These are phyloP conservation scores for Drosophila stalkeri DNA, from an alignment of 2,888 invertebrate genomes.

Conservation along the genomic window DNA sequence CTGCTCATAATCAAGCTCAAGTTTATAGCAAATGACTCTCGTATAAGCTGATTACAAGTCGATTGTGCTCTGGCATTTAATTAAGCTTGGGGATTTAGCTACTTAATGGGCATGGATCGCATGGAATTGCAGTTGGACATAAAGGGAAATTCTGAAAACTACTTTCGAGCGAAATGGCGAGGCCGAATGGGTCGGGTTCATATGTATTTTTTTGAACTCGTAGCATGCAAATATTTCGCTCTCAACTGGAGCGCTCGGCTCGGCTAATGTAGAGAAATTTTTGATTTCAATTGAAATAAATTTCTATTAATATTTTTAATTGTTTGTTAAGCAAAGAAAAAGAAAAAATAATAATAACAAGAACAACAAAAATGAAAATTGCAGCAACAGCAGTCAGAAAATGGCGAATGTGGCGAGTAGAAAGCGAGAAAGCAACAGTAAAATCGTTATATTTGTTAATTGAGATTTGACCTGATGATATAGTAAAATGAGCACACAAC, in stretches of 20 bases:
- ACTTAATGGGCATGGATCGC: conserved; percentile 5
- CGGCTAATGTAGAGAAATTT: conserved; percentile 68
- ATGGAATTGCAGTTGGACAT: conserved; percentile 4
- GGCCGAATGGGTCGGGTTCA: conserved; percentile 11
- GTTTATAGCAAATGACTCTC: conserved; percentile 5
- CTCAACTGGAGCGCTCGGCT: conserved; percentile 30
- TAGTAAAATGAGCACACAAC: conserved; percentile 77
- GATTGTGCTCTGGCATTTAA: conserved; percentile 49
- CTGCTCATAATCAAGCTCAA: conserved; percentile 50
- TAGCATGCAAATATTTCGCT: conserved; percentile 39
- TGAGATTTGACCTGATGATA: conserved; percentile 81
- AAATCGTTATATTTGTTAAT: conserved; percentile 80
- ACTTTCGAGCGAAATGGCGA: conserved; percentile 15
- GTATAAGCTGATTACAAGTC: conserved; percentile 70
- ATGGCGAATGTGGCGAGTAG: conserved; percentile 44
- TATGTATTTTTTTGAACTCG: conserved; percentile 17
- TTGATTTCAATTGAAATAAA: conserved; percentile 81
- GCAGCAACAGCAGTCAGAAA: conserved; percentile 29
- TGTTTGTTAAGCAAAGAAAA: conserved; percentile 71
- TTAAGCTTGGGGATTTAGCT: conserved; percentile 32
- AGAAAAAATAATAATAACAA: neutral
- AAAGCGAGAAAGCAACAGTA: conserved; percentile 68
- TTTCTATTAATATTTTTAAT: conserved; percentile 81
- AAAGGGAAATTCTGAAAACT: conserved; percentile 20
- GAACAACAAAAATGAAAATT: conserved; percentile 30